These are phyloP conservation scores for Cheilosia grossa DNA, from an alignment of 2,888 invertebrate species.

Conservation along the genomic window DNA sequence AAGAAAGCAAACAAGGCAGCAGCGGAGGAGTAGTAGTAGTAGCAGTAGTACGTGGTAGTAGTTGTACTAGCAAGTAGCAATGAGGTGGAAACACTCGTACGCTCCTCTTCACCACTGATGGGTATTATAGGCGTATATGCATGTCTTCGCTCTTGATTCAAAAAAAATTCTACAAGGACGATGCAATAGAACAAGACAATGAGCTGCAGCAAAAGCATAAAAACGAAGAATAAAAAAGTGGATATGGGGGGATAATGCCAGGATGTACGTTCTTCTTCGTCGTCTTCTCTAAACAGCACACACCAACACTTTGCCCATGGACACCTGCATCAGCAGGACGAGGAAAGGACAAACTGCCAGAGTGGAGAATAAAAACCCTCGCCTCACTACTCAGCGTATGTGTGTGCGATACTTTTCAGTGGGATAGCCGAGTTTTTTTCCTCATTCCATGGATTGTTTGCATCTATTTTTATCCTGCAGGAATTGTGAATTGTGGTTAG, in stretches of 20 bases:
- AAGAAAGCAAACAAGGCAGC: constrained; percentile 63
- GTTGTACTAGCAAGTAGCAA: constrained; percentile 13
- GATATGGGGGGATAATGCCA: constrained; percentile 40
- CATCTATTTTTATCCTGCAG: constrained; percentile 62
- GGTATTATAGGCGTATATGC: constrained; percentile 43
- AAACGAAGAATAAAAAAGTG: constrained; percentile 37
- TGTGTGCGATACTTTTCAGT: constrained; percentile 51
- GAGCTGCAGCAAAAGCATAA: constrained; percentile 38
- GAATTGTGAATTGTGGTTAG: constrained; percentile 66
- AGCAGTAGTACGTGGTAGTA: constrained; percentile 27
- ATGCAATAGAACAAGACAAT: constrained; percentile 74
- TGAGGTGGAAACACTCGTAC: constrained; percentile 38
- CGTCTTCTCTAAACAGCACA: constrained; percentile 40
- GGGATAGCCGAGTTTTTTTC: constrained; percentile 3
- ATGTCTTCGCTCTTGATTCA: constrained; percentile 73
- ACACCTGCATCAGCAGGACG: constrained; percentile 54
- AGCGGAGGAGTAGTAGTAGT: constrained; percentile 15
- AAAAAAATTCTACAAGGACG: constrained; percentile 67
- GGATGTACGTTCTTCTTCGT: constrained; percentile 41
- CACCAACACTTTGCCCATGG: constrained; percentile 56
- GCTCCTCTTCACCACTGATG: constrained; percentile 27
- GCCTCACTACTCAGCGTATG: constrained; percentile 4
- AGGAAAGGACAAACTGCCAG: background rate
- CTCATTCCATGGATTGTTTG: constrained; percentile 37
- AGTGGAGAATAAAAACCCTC: constrained; percentile 19